Conservation (phyloP, 2,113 vertebrate genomes). For the Scomber scombrus region DNA sequence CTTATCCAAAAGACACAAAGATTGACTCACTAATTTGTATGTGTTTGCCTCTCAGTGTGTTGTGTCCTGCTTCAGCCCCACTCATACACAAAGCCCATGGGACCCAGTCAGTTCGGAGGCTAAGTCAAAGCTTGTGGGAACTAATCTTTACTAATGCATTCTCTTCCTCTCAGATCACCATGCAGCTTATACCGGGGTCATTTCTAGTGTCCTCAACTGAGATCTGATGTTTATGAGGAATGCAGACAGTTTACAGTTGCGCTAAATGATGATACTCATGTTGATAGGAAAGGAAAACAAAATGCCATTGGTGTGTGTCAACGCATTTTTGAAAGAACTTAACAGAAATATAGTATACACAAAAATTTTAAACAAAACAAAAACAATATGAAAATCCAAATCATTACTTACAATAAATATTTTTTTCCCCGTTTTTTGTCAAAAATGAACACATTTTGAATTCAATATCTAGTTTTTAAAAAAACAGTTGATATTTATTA, state of each 20-base stretch:
- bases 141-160: constrained; percentile 66
- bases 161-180: constrained; percentile 66
- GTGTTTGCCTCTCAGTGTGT: constrained; percentile 30
- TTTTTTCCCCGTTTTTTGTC: too few species aligned
- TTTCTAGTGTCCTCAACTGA: constrained; percentile 37
- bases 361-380: background rate
- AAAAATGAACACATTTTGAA: too few species aligned
- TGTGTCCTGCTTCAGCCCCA: constrained; percentile 34
- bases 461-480: too few species aligned
- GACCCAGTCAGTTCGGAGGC: constrained; percentile 63
- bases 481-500: too few species aligned
- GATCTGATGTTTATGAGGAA: constrained; percentile 51
- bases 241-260: constrained; percentile 8
- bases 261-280: background rate
- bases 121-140: constrained; percentile 84
- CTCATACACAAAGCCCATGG: constrained; percentile 52
- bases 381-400: too few species aligned
- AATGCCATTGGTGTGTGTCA: background rate
- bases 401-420: too few species aligned
- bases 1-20: constrained; percentile 13
- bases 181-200: constrained; percentile 45
- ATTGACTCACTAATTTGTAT: constrained; percentile 34
- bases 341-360: background rate
- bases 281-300: constrained; percentile 27
- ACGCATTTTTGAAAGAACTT: background rate